phyloP scores from a whole-genome alignment of 2,797 vertebrate genomes.

The Notolabrus celidotus region DNA sequence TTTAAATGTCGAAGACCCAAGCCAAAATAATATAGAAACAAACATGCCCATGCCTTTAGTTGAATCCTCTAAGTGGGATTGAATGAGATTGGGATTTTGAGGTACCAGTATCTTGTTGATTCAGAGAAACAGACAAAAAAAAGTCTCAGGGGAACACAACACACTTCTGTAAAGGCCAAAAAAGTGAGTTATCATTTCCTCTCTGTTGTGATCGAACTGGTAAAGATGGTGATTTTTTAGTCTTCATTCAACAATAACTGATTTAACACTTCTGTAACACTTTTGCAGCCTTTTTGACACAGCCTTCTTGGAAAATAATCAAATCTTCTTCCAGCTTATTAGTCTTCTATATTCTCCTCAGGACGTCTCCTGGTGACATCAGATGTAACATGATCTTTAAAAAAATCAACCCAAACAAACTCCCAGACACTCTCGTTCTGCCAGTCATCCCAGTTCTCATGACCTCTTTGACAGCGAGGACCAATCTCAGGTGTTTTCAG shows the following conservation, averaged over 20 bases:
- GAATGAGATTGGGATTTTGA: no score
- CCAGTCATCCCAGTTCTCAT: conserved; percentile 52
- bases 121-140: no score
- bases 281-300: background rate
- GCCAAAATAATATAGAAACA: no score
- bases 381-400: conserved; percentile 44
- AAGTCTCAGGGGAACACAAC: no score
- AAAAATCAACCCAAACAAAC: conserved; percentile 30
- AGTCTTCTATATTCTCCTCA: background rate
- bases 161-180: no score
- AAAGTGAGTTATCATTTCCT: background rate
- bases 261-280: background rate
- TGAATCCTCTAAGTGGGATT: no score
- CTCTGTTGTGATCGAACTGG: no score
- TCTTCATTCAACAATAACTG: background rate
- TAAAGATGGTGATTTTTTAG: background rate
- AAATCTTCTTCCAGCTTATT: background rate
- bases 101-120: no score
- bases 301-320: background rate
- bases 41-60: no score
- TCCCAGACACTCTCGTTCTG: conserved; percentile 26
- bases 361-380: conserved; percentile 43
- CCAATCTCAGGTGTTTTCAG: conserved; percentile 56
- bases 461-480: conserved; percentile 45
- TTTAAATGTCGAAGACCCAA: no score